Conservation (phyloP, 2,113 vertebrate species). For the Galeopterus variegatus region DNA sequence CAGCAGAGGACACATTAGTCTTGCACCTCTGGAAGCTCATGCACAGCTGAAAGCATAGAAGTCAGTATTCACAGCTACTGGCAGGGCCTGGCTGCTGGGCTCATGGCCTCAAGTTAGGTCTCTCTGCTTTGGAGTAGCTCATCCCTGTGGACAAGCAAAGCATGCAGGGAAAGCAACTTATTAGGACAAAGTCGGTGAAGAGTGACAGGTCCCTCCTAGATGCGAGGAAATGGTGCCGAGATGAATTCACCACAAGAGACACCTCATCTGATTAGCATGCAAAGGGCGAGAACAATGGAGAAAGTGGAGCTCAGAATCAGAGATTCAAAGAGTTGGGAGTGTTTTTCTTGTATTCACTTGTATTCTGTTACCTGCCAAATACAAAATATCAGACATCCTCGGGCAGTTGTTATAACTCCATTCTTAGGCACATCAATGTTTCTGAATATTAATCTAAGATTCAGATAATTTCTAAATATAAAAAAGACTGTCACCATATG, state of each 20-base stretch:
- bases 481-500: neutral
- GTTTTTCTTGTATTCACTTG: neutral
- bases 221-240: slow-evolving; percentile 71
- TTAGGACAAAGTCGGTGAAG: slow-evolving; percentile 68
- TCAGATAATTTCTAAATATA: slow-evolving; percentile 19
- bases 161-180: slow-evolving; percentile 81
- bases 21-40: slow-evolving; percentile 24
- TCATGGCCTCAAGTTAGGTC: slow-evolving; percentile 65
- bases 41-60: neutral
- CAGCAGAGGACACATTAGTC: slow-evolving; percentile 76
- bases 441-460: slow-evolving; percentile 59
- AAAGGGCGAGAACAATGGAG: slow-evolving; percentile 60
- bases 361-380: neutral
- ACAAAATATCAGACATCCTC: neutral
- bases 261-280: slow-evolving; percentile 65
- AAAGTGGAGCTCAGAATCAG: slow-evolving; percentile 68
- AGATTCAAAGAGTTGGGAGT: slow-evolving; percentile 67
- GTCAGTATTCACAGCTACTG: slow-evolving; percentile 65
- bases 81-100: slow-evolving; percentile 57
- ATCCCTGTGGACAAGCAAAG: slow-evolving; percentile 75
- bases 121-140: slow-evolving; percentile 66
- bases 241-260: slow-evolving; percentile 49
- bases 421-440: neutral
- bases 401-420: neutral
- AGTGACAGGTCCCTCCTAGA: slow-evolving; percentile 67